These are phyloP conservation scores for Ranitomeya variabilis DNA, from an alignment of 2,113 vertebrate species.

Conservation along the genomic window DNA sequence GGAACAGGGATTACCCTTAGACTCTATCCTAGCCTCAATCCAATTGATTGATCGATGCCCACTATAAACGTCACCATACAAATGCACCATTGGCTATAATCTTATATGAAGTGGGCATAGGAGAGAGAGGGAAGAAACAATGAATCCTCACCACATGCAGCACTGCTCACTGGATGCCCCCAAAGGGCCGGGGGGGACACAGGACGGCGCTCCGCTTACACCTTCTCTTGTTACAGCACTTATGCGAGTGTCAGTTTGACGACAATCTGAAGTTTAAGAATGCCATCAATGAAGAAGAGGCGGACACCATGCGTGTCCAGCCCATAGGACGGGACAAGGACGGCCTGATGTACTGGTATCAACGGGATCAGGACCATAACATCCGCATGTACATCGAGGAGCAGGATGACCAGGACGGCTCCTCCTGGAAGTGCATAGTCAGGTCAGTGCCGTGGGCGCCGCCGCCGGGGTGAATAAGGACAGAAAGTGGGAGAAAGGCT, in stretches of 20 bases:
- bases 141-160: too few relatives aligned
- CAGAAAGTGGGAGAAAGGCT: too few relatives aligned
- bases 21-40: too few relatives aligned
- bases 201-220: conserved; percentile 4
- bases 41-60: too few relatives aligned
- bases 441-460: conserved; percentile 71
- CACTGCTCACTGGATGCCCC: too few relatives aligned
- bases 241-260: conserved; percentile 98
- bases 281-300: conserved; percentile 92
- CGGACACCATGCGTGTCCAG: conserved; percentile 92
- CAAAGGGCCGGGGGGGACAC: too few relatives aligned
- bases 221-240: conserved; percentile 75
- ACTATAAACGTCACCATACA: too few relatives aligned
- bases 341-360: conserved; percentile 95
- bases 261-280: conserved; percentile 98
- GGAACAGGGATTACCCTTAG: too few relatives aligned
- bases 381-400: conserved; percentile 96
- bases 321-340: conserved; percentile 90
- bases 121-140: too few relatives aligned
- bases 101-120: too few relatives aligned
- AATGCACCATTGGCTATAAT: too few relatives aligned
- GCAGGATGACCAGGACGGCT: conserved; percentile 93
- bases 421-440: conserved; percentile 95
- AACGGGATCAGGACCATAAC: conserved; percentile 94
- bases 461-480: too few relatives aligned